These are phyloP conservation scores for Prinia subflava DNA, from an alignment of 2,113 vertebrate species.

Conservation along the genomic window DNA sequence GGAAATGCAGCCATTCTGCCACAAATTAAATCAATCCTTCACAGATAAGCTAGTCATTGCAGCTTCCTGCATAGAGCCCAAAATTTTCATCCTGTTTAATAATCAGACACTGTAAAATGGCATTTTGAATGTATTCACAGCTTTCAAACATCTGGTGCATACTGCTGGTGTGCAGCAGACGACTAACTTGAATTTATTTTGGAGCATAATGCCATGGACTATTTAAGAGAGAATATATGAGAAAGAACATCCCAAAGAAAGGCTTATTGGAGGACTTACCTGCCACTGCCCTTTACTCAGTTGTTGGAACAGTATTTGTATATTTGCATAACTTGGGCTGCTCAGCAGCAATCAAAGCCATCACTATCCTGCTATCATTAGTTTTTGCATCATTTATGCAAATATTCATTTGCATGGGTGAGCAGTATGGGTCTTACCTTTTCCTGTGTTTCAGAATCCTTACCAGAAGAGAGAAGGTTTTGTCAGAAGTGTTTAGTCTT, in stretches of 20 bases:
- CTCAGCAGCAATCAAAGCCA: not conserved
- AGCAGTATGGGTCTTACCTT: not conserved
- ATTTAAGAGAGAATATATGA: constrained; percentile 30
- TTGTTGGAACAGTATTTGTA: constrained; percentile 10
- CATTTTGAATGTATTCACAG: constrained; percentile 39
- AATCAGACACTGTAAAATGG: constrained; percentile 28
- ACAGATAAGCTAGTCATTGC: constrained; percentile 10
- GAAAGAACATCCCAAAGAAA: constrained; percentile 28
- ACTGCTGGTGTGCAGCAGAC: not conserved
- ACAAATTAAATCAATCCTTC: constrained; percentile 21
- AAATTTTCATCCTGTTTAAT: constrained; percentile 37
- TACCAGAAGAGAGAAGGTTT: not conserved
- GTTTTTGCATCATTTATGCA: constrained; percentile 16
- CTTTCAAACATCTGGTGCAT: constrained; percentile 39
- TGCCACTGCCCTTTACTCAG: constrained; percentile 26
- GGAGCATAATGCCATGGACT: constrained; percentile 1
- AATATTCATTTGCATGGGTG: not conserved
- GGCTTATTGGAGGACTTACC: constrained; percentile 21
- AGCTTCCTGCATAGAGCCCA: not conserved
- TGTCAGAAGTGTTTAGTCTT: not conserved
- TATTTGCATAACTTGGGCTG: constrained; percentile 41
- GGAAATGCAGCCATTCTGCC: not conserved
- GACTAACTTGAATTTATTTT: constrained; percentile 35
- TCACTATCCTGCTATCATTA: not conserved
- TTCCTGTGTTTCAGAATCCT: not conserved